Evolutionary conservation across 1,140 invertebrate species (phyloP).

Genomic region (Myzus persicae): DNA sequence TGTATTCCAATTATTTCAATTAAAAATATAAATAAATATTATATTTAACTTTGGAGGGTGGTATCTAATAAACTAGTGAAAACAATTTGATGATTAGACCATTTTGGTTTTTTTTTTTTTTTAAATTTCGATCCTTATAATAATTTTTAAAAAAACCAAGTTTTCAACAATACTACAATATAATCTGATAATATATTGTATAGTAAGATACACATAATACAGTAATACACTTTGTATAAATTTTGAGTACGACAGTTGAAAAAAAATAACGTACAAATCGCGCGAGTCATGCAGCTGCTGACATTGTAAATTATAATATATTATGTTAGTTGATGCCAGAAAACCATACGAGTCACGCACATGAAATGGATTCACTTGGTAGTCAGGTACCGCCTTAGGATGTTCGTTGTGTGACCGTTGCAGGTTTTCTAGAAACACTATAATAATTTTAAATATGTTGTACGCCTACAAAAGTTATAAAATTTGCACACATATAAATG

Average conservation of each 20-base stretch:
- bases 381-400: background rate
- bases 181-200: too few relatives aligned
- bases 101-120: too few relatives aligned
- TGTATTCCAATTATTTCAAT: too few relatives aligned
- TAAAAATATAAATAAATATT: background rate
- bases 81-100: too few relatives aligned
- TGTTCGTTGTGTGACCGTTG: background rate
- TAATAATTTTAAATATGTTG: background rate
- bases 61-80: background rate
- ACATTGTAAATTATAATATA: slow-evolving; percentile 1
- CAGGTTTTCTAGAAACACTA: background rate
- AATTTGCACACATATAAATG: too few relatives aligned
- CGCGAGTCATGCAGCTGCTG: background rate
- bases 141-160: background rate
- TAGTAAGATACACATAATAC: background rate
- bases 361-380: background rate
- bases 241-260: background rate
- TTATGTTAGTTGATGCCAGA: background rate
- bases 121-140: background rate
- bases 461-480: background rate
- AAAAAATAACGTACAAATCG: background rate
- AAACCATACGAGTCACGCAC: background rate
- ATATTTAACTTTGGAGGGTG: background rate
- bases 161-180: background rate
- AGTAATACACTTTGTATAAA: background rate